Conservation (phyloP, 37 sponge, comb jelly and placozoan species). For the Cladorhizidae sp. region DNA sequence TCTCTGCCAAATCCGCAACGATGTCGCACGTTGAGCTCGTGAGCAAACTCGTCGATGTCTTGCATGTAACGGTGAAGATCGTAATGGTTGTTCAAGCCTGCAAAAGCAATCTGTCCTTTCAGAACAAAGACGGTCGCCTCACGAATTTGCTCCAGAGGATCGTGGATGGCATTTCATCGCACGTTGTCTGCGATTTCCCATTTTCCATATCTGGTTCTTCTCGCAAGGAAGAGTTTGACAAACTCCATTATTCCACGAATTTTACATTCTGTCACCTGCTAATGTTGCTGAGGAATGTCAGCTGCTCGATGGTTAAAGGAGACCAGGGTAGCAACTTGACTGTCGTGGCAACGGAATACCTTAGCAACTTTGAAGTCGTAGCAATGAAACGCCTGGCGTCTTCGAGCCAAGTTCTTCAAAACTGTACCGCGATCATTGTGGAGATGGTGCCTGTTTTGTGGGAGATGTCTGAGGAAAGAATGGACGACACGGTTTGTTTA, state of each 20-base stretch:
- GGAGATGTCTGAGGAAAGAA: background rate
- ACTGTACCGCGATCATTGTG: background rate
- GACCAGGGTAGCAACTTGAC: no score
- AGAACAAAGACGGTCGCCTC: background rate
- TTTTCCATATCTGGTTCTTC: no score
- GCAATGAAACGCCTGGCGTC: background rate
- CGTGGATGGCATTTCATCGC: no score
- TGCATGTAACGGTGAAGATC: conserved; percentile 8
- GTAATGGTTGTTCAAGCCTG: background rate
- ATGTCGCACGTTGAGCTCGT: background rate
- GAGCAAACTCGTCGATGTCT: conserved; percentile 8
- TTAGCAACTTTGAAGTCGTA: background rate
- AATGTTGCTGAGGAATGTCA: no score
- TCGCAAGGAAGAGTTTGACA: no score
- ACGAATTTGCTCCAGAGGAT: background rate
- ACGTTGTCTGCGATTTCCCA: no score
- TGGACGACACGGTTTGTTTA: no score
- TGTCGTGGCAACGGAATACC: no score
- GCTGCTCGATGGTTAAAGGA: no score
- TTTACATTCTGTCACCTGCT: no score
- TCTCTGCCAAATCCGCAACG: background rate
- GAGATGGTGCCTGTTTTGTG: background rate
- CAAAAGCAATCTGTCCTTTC: no score
- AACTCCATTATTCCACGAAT: no score
- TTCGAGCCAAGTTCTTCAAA: background rate